These are phyloP conservation scores for Camponotus fellah DNA, from an alignment of 2,888 invertebrate genomes.

Conservation along the genomic window DNA sequence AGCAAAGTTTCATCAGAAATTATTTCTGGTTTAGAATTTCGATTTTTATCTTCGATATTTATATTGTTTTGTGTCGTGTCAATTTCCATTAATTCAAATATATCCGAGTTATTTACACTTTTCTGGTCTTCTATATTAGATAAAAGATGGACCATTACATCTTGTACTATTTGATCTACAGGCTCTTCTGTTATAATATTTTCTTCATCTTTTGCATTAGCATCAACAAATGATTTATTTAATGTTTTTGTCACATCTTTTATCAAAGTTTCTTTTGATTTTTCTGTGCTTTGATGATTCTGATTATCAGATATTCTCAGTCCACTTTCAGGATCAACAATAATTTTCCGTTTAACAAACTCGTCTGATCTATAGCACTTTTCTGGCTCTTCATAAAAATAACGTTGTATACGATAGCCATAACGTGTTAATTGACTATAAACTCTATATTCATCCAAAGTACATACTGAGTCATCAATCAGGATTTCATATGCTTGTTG, in stretches of 20 bases:
- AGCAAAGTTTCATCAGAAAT: conserved; percentile 82
- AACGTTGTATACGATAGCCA: conserved; percentile 88
- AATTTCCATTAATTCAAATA: not conserved
- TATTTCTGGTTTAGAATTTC: conserved; percentile 76
- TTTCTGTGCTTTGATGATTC: conserved; percentile 26
- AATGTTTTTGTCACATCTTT: not conserved
- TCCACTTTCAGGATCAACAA: conserved; percentile 81
- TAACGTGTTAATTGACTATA: conserved; percentile 88
- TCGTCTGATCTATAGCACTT: conserved; percentile 69
- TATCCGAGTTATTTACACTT: not conserved
- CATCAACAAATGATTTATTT: not conserved
- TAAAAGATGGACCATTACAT: conserved; percentile 58
- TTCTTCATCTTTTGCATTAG: not conserved
- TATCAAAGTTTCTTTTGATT: not conserved
- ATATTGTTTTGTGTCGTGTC: not conserved
- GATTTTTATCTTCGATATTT: conserved; percentile 56
- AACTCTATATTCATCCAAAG: conserved; percentile 88
- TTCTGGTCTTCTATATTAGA: conserved; percentile 2
- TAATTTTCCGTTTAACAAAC: conserved; percentile 78
- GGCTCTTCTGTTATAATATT: not conserved
- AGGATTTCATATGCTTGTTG: conserved; percentile 90
- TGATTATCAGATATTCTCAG: conserved; percentile 74
- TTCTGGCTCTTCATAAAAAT: conserved; percentile 78
- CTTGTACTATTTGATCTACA: conserved; percentile 40
- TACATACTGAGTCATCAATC: conserved; percentile 82